These are phyloP conservation scores for Aphyosemion australe DNA, from an alignment of 2,113 vertebrate genomes.

Conservation along the genomic window DNA sequence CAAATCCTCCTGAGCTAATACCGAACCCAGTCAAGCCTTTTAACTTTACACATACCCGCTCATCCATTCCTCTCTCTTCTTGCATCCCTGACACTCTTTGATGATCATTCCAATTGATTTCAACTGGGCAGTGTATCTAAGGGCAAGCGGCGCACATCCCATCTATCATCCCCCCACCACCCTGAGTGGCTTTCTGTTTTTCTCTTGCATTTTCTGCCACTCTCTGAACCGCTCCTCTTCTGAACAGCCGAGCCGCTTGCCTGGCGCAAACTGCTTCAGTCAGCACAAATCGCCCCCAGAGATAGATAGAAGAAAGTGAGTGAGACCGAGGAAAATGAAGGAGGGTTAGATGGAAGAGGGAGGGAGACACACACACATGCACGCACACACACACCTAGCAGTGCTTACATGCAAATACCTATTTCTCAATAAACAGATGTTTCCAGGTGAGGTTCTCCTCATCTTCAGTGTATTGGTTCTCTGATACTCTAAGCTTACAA, in stretches of 20 bases:
- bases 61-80: slow-evolving; percentile 32
- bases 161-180: slow-evolving; percentile 39
- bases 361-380: not conserved
- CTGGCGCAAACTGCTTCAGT: slow-evolving; percentile 74
- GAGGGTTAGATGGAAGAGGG: slow-evolving; percentile 8
- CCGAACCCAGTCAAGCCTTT: slow-evolving; percentile 59
- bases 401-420: slow-evolving; percentile 3
- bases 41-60: slow-evolving; percentile 42
- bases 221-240: slow-evolving; percentile 47
- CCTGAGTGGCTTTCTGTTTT: slow-evolving; percentile 15
- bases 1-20: slow-evolving; percentile 50
- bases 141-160: slow-evolving; percentile 50
- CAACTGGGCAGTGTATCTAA: slow-evolving; percentile 50
- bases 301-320: slow-evolving; percentile 57
- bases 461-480: slow-evolving; percentile 17
- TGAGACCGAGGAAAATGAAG: slow-evolving; percentile 43
- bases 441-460: slow-evolving; percentile 37
- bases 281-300: slow-evolving; percentile 74
- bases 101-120: slow-evolving; percentile 63
- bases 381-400: not conserved
- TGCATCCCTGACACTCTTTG: slow-evolving; percentile 25
- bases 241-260: slow-evolving; percentile 29
- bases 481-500: slow-evolving; percentile 11
- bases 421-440: slow-evolving; percentile 34
- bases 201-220: slow-evolving; percentile 33